These are phyloP conservation scores for Lycaena phlaeas DNA, from an alignment of 2,888 invertebrate genomes.

Conservation along the genomic window DNA sequence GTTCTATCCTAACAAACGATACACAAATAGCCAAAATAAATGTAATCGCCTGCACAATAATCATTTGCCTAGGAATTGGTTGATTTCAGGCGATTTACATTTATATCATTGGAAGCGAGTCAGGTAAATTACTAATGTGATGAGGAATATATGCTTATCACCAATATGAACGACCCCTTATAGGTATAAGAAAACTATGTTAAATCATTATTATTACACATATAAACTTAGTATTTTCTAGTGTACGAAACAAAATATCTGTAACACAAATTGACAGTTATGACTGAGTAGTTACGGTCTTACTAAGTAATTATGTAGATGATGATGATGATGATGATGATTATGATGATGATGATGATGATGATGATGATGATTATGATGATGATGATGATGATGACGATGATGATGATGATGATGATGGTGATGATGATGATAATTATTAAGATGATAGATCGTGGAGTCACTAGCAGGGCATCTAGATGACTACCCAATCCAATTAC, in stretches of 20 bases:
- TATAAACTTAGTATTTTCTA: not conserved
- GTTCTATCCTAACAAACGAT: conserved; percentile 28
- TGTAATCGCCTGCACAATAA: conserved; percentile 63
- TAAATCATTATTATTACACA: not conserved
- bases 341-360: no score
- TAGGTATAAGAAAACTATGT: not conserved
- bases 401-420: no score
- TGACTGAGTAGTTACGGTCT: no score
- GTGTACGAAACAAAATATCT: not conserved
- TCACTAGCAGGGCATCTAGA: no score
- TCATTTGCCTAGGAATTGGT: conserved; percentile 69
- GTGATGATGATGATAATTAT: no score
- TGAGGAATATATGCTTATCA: not conserved
- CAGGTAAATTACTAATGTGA: not conserved
- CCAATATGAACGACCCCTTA: not conserved
- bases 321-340: no score
- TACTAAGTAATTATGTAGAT: no score
- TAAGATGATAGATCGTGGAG: no score
- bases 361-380: no score
- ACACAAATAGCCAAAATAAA: conserved; percentile 52
- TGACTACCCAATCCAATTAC: no score
- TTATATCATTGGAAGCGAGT: not conserved
- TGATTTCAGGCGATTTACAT: conserved; percentile 37
- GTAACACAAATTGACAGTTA: no score
- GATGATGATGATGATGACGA: no score